Evolutionary conservation across 2,797 vertebrate genomes (phyloP).

Genomic region (Champsocephalus esox): DNA sequence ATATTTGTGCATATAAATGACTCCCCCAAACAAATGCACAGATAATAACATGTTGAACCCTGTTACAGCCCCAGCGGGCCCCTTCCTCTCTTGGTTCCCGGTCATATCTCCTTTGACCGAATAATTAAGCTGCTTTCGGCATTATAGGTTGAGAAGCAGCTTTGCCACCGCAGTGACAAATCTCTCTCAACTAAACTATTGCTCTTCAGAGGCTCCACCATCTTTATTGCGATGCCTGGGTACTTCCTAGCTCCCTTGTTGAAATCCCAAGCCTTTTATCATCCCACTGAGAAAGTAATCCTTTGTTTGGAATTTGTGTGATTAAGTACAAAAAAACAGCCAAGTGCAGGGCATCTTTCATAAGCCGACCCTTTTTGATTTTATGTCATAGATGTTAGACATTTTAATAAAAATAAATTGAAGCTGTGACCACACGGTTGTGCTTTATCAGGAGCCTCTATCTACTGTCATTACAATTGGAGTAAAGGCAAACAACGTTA

Average conservation of each 20-base stretch:
- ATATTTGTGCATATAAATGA: background rate
- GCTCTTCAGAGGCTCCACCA: slow-evolving; percentile 16
- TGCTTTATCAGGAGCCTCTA: background rate
- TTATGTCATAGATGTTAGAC: slow-evolving; percentile 8
- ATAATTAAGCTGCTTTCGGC: slow-evolving; percentile 76
- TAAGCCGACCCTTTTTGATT: slow-evolving; percentile 21
- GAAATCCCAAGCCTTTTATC: slow-evolving; percentile 30
- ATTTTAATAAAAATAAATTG: slow-evolving; percentile 6
- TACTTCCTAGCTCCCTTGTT: slow-evolving; percentile 21
- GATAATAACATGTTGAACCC: slow-evolving; percentile 55
- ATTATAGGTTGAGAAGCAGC: slow-evolving; percentile 67
- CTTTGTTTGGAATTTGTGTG: slow-evolving; percentile 21
- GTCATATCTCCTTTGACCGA: slow-evolving; percentile 72
- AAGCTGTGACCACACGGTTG: background rate
- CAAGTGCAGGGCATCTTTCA: background rate
- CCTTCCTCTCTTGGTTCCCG: slow-evolving; percentile 10
- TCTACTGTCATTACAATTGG: slow-evolving; percentile 2
- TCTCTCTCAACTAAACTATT: slow-evolving; percentile 54
- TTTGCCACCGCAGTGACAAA: slow-evolving; percentile 63
- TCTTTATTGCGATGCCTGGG: slow-evolving; percentile 21
- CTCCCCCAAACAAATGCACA: slow-evolving; percentile 40
- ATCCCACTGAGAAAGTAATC: slow-evolving; percentile 32
- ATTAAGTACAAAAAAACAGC: slow-evolving; percentile 11
- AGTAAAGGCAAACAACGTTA: background rate
- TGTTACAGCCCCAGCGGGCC: slow-evolving; percentile 23